Base-by-base conservation (phyloP, 1,140 invertebrate species). In the Trichoplusia ni region DNA sequence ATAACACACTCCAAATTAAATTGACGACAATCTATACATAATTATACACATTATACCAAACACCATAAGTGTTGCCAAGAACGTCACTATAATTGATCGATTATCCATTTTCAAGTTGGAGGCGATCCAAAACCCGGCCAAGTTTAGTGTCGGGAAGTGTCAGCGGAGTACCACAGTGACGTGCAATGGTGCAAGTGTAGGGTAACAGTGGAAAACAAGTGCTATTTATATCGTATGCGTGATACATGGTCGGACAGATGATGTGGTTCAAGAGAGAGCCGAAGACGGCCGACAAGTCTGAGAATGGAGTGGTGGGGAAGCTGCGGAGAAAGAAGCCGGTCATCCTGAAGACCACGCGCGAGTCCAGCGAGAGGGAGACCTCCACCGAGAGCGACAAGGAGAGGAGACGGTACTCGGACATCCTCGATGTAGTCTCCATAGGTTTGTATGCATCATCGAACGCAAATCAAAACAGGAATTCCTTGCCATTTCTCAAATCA, bases 231-330 rank as follows among this genome's bases (percentile, higher is more conserved):
- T 29, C 35, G 49, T 6, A 35, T 47, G 40, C 37, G 40, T 62
- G 18, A 60, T 59, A 42, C 27, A 86, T 81, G 79, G 82, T 86
- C 66, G 56, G 56, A 60, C 74, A 75, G 53, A 90, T 87, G 84
- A 90, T 90, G 87, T 90, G 87, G 87, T 89, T 89, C 40, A 90
- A 88, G 61, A 66, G 87, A 64, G 87, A 90, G 56, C 74, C 85
- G 16, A 90, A 90, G 60, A 63, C 72, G 69, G 75, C 79, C 47
- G 86, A 86, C 21, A 87, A 85, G 44, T 49, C 72, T 14, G 83
- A 81, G 18, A 82, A 87, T 61, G 82, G 82, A 9, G 75, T 81
- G 13, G 80, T 82, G n/a, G 77, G 77, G 4, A 86, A 84, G 23
- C 37, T 89, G 38, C 81, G 83, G 59, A 82, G 77, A 69, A 89